Evolutionary conservation across 2,888 invertebrate species (phyloP).

Genomic region (Capitulum mitella): DNA sequence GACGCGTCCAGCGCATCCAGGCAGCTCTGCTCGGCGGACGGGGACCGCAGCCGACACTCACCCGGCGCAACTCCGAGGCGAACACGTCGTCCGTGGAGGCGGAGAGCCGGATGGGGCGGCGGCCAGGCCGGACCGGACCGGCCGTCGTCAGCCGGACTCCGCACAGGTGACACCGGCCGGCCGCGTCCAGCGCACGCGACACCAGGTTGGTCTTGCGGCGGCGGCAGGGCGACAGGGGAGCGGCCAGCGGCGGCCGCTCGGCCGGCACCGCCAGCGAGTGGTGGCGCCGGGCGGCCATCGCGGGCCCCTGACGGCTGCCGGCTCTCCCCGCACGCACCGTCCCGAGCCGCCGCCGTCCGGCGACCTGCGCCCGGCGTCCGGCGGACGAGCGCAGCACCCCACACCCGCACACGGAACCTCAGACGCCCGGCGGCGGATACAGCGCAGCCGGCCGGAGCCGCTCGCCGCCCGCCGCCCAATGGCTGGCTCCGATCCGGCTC

Average conservation of each 20-base stretch:
- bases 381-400: too few species aligned
- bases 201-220: constrained; percentile 11
- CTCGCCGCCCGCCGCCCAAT: too few species aligned
- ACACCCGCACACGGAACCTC: too few species aligned
- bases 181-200: background rate
- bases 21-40: background rate
- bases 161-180: background rate
- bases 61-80: background rate
- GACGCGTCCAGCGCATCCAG: background rate
- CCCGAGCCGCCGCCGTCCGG: too few species aligned
- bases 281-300: background rate
- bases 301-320: too few species aligned
- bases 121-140: background rate
- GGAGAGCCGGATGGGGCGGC: background rate
- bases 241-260: background rate
- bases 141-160: too few species aligned
- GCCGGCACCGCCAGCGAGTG: background rate
- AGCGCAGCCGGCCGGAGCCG: too few species aligned
- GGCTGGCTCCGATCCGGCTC: too few species aligned
- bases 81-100: background rate
- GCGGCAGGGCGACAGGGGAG: background rate
- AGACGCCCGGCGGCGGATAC: too few species aligned
- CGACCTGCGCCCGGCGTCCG: too few species aligned
- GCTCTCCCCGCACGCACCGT: too few species aligned
- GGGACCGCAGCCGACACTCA: background rate